phyloP scores from a whole-genome alignment of 2,888 invertebrate species.

The Ischnura elegans region DNA sequence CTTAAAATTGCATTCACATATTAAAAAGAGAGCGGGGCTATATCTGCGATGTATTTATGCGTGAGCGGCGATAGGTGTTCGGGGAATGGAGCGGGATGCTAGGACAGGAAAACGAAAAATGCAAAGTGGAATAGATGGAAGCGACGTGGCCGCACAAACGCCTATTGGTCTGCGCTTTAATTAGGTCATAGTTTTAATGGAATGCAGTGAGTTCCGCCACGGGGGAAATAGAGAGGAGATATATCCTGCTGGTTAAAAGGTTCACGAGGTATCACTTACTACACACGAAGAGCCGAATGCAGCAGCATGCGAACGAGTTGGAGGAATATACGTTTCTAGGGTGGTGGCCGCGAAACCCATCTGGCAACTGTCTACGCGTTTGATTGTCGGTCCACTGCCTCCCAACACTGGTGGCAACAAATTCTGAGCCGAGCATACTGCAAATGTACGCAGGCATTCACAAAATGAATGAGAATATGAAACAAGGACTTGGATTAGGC shows the following conservation, averaged over 20 bases:
- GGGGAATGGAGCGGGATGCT: not conserved
- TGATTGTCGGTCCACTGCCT: too few relatives aligned
- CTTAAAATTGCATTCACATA: slow-evolving; percentile 27
- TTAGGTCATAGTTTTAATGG: slow-evolving; percentile 27
- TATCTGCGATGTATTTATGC: slow-evolving; percentile 18
- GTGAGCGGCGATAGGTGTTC: not conserved
- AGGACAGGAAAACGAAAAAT: not conserved
- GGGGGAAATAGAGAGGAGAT: not conserved
- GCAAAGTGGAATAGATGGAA: not conserved
- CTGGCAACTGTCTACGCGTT: too few relatives aligned
- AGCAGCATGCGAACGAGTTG: too few relatives aligned
- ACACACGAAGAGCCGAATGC: too few relatives aligned
- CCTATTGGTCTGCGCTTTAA: slow-evolving; percentile 17
- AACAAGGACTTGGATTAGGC: too few relatives aligned
- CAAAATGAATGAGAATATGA: too few relatives aligned
- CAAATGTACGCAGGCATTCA: too few relatives aligned
- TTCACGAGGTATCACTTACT: not conserved
- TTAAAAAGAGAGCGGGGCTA: not conserved
- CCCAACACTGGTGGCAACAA: too few relatives aligned
- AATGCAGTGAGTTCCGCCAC: not conserved
- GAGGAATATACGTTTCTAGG: too few relatives aligned
- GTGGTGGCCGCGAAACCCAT: too few relatives aligned
- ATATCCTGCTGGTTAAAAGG: not conserved
- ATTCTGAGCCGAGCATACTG: too few relatives aligned
- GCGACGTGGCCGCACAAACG: not conserved